phyloP scores from a whole-genome alignment of 2,113 vertebrate genomes.

The Alouatta palliata region DNA sequence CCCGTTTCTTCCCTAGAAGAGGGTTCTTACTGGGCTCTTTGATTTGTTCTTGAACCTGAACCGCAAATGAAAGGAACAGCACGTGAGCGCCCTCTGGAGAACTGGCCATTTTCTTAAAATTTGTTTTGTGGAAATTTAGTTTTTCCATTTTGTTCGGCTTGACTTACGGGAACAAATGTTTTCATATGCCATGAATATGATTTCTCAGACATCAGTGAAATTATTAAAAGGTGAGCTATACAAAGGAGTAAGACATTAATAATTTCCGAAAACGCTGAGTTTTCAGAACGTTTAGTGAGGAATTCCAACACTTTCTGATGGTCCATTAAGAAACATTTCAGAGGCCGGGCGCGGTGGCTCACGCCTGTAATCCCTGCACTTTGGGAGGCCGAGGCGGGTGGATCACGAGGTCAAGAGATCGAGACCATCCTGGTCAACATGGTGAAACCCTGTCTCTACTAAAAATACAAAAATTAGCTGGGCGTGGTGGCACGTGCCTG shows the following conservation, averaged over 20 bases:
- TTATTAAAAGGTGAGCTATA: background rate
- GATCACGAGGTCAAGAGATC: no score
- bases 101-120: background rate
- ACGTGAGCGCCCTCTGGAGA: slow-evolving; percentile 45
- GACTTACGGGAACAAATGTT: background rate
- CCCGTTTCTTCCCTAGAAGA: slow-evolving; percentile 81
- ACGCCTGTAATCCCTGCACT: no score
- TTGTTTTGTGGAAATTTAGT: background rate
- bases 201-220: background rate
- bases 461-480: no score
- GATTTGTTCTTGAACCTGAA: slow-evolving; percentile 89
- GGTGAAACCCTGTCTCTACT: no score
- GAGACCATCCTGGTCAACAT: no score
- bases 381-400: no score
- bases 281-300: slow-evolving; percentile 18
- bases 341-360: no score
- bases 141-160: background rate
- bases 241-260: background rate
- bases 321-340: background rate
- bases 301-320: background rate
- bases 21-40: slow-evolving; percentile 86
- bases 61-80: background rate
- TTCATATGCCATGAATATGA: background rate
- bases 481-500: no score
- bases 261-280: background rate